These are phyloP conservation scores for Disparrhopalites patrizii DNA, from an alignment of 2,888 invertebrate genomes.

Conservation along the genomic window DNA sequence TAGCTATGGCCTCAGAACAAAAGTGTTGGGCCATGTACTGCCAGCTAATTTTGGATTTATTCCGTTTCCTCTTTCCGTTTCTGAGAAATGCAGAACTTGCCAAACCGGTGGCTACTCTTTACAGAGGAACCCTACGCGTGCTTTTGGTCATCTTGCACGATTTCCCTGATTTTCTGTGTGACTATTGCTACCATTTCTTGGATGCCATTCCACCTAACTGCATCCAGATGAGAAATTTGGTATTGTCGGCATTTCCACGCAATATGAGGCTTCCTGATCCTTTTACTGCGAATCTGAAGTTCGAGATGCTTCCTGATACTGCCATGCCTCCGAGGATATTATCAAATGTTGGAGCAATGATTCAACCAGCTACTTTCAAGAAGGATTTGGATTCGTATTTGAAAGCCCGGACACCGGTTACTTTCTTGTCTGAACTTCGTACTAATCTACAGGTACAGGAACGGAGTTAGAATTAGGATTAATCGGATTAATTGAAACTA, in stretches of 20 bases:
- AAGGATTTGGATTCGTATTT: conserved; percentile 96
- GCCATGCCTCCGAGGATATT: conserved; percentile 81
- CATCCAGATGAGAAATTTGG: conserved; percentile 94
- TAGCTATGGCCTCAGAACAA: conserved; percentile 85
- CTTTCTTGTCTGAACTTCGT: conserved; percentile 87
- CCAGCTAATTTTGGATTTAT: conserved; percentile 88
- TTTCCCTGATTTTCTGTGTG: conserved; percentile 98
- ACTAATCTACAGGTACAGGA: conserved; percentile 87
- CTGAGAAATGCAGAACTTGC: conserved; percentile 94
- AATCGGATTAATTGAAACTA: too few species aligned
- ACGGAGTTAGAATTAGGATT: too few species aligned
- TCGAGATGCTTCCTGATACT: conserved; percentile 86
- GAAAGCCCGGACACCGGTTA: conserved; percentile 88
- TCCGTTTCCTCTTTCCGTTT: conserved; percentile 95
- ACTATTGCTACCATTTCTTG: conserved; percentile 98
- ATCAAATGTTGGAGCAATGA: conserved; percentile 79
- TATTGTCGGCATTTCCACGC: conserved; percentile 94
- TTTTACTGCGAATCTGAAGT: conserved; percentile 94
- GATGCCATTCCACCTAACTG: conserved; percentile 99
- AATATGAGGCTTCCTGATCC: conserved; percentile 99
- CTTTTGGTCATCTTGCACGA: conserved; percentile 93
- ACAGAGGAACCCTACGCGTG: conserved; percentile 93
- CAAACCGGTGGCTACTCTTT: conserved; percentile 86
- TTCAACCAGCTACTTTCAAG: conserved; percentile 82
- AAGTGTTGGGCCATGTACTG: conserved; percentile 98